phyloP scores from a whole-genome alignment of 37 sponge, comb jelly and placozoan species.

The Cliona cf. orientalis region DNA sequence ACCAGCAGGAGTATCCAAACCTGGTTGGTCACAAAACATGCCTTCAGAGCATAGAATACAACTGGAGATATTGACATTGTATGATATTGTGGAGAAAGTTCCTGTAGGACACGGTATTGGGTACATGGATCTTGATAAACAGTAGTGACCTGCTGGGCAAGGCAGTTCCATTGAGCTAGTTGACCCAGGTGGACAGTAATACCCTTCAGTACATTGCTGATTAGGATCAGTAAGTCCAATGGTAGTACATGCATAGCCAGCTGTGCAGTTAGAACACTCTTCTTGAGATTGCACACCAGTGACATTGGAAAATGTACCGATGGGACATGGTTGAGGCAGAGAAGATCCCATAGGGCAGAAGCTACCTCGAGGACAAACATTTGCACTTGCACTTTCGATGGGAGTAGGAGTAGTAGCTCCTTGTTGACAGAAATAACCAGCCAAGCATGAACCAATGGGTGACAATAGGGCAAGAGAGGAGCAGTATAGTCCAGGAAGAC shows the following conservation, averaged over 20 bases:
- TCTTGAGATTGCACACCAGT: not conserved
- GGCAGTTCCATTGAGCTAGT: not conserved
- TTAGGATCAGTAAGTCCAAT: not conserved
- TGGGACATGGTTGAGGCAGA: not conserved
- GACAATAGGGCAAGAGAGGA: not conserved
- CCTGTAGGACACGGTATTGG: not conserved
- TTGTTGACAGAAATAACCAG: not conserved
- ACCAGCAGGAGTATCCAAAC: not conserved
- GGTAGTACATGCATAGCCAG: not conserved
- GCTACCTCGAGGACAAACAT: not conserved
- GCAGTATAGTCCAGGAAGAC: not conserved
- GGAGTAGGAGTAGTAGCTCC: not conserved
- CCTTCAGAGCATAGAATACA: not conserved
- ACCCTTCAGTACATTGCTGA: not conserved
- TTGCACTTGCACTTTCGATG: not conserved
- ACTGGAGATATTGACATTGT: not conserved
- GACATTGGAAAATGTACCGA: not conserved
- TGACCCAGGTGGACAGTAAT: conserved; percentile 16
- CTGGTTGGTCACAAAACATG: not conserved
- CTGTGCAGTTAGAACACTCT: not conserved
- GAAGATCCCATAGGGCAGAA: not conserved
- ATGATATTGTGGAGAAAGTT: not conserved
- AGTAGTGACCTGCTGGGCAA: not conserved
- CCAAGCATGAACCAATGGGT: not conserved
- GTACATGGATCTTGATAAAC: not conserved